A percentile compares a stretch with the other conserved stretches of the same genome.
These are phyloP conservation scores for Catajapyx aquilonaris DNA, from an alignment of 1,140 invertebrate genomes.

Conservation along the genomic window DNA sequence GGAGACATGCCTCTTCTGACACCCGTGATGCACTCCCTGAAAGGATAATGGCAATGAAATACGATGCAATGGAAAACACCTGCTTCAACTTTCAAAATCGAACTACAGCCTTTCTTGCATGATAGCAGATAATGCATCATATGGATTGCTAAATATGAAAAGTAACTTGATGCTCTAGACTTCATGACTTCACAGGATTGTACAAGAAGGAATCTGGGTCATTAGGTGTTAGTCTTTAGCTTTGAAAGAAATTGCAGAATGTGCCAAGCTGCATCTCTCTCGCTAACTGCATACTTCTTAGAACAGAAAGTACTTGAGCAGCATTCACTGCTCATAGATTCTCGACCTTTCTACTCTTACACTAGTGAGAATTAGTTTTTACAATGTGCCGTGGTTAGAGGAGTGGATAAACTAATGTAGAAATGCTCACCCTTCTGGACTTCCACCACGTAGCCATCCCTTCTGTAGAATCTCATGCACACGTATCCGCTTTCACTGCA, in stretches of 20 bases:
- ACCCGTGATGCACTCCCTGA: not conserved
- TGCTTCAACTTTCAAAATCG: no score
- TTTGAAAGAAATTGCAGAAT: not conserved
- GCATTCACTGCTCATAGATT: not conserved
- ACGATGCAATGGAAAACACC: no score
- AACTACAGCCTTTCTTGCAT: not conserved
- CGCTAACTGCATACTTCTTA: not conserved
- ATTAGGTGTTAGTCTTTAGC: not conserved
- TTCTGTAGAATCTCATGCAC: conserved; percentile 60
- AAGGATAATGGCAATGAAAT: no score
- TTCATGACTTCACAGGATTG: no score
- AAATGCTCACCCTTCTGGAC: conserved; percentile 24
- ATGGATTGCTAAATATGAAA: no score
- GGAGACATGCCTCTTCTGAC: not conserved
- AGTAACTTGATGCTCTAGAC: no score
- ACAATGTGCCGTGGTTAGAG: not conserved
- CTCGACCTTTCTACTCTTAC: not conserved
- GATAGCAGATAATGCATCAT: not conserved
- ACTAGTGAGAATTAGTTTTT: not conserved
- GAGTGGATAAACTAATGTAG: not conserved
- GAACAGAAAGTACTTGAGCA: no score
- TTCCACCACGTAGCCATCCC: conserved; percentile 59
- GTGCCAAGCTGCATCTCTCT: not conserved
- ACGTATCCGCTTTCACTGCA: conserved; percentile 63
- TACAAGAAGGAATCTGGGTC: no score